phyloP scores from a whole-genome alignment of 2,113 vertebrate species.

The Gulo gulo region DNA sequence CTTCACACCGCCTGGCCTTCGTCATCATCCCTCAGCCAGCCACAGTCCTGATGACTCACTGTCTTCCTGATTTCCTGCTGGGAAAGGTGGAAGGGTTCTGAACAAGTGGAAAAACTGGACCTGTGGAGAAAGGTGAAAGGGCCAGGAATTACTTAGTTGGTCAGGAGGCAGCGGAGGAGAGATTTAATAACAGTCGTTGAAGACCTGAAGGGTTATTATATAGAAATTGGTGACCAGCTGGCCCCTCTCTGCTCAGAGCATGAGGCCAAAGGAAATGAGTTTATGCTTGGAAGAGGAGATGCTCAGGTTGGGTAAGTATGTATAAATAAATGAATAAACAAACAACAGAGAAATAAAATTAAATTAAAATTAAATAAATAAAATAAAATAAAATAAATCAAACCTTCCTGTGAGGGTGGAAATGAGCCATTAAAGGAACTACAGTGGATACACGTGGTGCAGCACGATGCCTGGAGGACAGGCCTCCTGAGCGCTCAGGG shows the following conservation, averaged over 20 bases:
- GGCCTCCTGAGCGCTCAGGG: not conserved
- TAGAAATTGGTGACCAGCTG: constrained; percentile 47
- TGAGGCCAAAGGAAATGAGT: constrained; percentile 21
- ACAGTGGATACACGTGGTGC: not conserved
- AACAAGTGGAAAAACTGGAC: not conserved
- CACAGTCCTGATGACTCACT: not conserved
- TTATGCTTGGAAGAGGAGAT: constrained; percentile 4
- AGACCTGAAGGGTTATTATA: constrained; percentile 38
- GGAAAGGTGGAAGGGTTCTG: not conserved
- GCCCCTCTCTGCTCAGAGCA: constrained; percentile 42
- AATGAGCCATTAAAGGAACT: not conserved
- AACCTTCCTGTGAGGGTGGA: not conserved
- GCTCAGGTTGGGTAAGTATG: constrained; percentile 8
- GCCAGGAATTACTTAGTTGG: constrained; percentile 29
- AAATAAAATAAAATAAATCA: not conserved
- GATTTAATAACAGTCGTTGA: constrained; percentile 46
- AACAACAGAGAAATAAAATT: not conserved
- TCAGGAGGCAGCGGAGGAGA: constrained; percentile 17
- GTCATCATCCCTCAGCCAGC: not conserved
- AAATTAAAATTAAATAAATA: not conserved
- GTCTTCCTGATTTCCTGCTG: not conserved
- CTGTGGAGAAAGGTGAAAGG: constrained; percentile 13
- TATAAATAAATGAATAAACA: not conserved
- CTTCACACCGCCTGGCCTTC: not conserved
- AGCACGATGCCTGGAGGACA: fast-evolving